Evolutionary conservation across 2,113 vertebrate species (phyloP).

Genomic region (Panthera uncia): DNA sequence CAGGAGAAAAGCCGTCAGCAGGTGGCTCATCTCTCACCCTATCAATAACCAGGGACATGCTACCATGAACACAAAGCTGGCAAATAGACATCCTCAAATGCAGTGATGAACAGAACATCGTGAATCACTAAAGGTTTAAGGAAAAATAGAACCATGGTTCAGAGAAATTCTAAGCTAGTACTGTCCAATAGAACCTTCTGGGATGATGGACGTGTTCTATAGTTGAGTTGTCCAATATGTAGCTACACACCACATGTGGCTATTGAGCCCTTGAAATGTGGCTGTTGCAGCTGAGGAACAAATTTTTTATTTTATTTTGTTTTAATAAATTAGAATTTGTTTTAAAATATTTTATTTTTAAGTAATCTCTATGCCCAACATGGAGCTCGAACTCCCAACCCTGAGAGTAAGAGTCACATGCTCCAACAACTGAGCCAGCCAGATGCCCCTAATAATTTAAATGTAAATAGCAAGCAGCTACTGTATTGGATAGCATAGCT

Average conservation of each 20-base stretch:
- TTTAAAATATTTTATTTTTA: neutral
- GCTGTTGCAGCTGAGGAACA: neutral
- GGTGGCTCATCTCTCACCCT: neutral
- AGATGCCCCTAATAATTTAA: neutral
- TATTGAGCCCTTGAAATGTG: neutral
- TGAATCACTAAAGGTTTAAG: neutral
- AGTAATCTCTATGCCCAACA: neutral
- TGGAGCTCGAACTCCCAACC: neutral
- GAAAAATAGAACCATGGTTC: neutral
- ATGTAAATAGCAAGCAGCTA: conserved; percentile 6
- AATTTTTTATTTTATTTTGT: neutral
- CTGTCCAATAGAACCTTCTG: neutral
- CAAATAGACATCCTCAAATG: neutral
- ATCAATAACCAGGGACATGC: neutral
- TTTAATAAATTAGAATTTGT: neutral
- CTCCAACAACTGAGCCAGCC: neutral
- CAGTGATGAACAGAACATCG: neutral
- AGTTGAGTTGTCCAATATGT: neutral
- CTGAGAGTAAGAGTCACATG: neutral
- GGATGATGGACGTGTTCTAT: neutral
- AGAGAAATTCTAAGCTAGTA: neutral
- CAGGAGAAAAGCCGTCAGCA: neutral
- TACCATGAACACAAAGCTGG: neutral
- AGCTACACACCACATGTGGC: neutral
- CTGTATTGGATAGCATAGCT: neutral